These are phyloP conservation scores for Coptodon bakossiorum DNA, from an alignment of 2,113 vertebrate species.

Conservation along the genomic window DNA sequence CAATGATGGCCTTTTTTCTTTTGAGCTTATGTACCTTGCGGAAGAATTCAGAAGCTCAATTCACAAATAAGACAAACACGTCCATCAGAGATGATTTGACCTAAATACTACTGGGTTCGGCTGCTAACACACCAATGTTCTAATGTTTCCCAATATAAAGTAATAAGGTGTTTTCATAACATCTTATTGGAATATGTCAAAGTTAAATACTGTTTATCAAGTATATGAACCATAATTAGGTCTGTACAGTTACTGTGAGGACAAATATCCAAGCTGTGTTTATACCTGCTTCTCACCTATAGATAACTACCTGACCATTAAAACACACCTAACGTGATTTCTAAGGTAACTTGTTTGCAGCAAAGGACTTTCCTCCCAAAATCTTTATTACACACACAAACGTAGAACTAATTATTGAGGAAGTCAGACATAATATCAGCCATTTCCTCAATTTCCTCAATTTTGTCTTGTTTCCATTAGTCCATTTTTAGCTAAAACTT, in stretches of 20 bases:
- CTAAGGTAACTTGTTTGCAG: not conserved
- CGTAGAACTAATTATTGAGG: not conserved
- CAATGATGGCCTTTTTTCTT: conserved; percentile 9
- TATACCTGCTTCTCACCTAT: accelerated
- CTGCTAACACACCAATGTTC: not conserved
- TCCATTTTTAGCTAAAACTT: not conserved
- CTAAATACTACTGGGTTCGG: not conserved
- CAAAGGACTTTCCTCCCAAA: accelerated
- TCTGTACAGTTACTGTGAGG: not conserved
- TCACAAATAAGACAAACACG: not conserved
- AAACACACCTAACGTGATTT: accelerated
- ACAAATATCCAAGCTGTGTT: accelerated
- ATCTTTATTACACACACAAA: not conserved
- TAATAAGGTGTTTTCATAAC: not conserved
- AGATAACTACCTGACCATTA: not conserved
- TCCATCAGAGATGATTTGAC: not conserved
- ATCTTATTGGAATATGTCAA: not conserved
- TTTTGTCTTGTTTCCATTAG: not conserved
- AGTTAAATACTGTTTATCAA: not conserved
- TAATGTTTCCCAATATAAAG: not conserved
- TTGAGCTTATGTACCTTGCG: not conserved
- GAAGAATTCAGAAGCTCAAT: not conserved
- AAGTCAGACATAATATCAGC: not conserved
- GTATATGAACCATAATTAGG: not conserved
- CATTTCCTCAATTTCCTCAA: not conserved